phyloP scores from a whole-genome alignment of 37 sponge, comb jelly and placozoan genomes.

The Mnemiopsis leidyi region DNA sequence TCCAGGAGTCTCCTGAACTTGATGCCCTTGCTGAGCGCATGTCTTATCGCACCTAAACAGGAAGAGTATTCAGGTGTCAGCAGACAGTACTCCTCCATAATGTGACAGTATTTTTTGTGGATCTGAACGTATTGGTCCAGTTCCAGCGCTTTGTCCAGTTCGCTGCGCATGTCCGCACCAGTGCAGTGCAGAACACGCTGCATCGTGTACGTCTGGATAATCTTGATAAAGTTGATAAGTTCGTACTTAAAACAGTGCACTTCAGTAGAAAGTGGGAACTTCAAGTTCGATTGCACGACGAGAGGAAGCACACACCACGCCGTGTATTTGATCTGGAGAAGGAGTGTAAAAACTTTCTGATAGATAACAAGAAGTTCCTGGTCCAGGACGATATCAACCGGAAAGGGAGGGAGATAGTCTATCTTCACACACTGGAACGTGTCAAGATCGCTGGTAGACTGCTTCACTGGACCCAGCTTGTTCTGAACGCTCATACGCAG shows the following conservation, averaged over 20 bases:
- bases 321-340: slow-evolving; percentile 59
- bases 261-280: neutral
- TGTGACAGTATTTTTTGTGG: slow-evolving; percentile 23
- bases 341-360: slow-evolving; percentile 42
- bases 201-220: slow-evolving; percentile 61
- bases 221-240: slow-evolving; percentile 51
- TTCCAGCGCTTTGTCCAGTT: slow-evolving; percentile 28
- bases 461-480: neutral
- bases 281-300: neutral
- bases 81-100: slow-evolving; percentile 63
- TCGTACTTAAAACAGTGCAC: slow-evolving; percentile 56
- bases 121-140: slow-evolving; percentile 39
- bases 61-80: slow-evolving; percentile 2
- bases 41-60: neutral
- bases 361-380: slow-evolving; percentile 9
- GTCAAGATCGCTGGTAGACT: neutral
- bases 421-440: slow-evolving; percentile 7
- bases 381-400: slow-evolving; percentile 46
- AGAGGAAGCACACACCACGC: slow-evolving; percentile 56
- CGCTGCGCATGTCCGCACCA: slow-evolving; percentile 31
- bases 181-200: slow-evolving; percentile 60
- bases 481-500: neutral
- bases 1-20: neutral
- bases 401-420: slow-evolving; percentile 9
- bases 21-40: neutral